phyloP scores from a whole-genome alignment of 1,140 invertebrate genomes.

The Lepidurus packardi region DNA sequence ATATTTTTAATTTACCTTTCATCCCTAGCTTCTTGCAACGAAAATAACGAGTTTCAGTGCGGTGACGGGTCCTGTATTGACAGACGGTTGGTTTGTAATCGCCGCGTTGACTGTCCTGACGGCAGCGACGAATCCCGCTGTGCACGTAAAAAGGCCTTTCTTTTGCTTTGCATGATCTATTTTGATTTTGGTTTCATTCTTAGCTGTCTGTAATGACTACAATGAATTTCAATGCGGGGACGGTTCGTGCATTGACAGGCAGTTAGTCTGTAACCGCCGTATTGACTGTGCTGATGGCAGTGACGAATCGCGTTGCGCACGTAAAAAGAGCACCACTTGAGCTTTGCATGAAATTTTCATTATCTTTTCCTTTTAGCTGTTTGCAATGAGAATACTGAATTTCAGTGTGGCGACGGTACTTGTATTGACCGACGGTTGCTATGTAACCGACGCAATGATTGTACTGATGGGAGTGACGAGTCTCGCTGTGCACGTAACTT shows the following conservation, averaged over 20 bases:
- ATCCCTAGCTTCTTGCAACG: not conserved
- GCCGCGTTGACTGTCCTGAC: constrained; percentile 43
- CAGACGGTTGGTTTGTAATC: constrained; percentile 39
- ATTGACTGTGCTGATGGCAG: constrained; percentile 71
- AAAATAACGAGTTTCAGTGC: constrained; percentile 45
- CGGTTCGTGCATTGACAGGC: constrained; percentile 61
- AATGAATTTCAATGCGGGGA: constrained; percentile 63
- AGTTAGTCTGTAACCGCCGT: constrained; percentile 67
- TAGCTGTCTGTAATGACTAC: not conserved
- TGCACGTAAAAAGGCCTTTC: constrained; percentile 25
- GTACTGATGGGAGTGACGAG: constrained; percentile 68
- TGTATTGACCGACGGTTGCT: constrained; percentile 55
- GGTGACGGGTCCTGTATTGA: constrained; percentile 44
- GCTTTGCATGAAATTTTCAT: constrained; percentile 7
- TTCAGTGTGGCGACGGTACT: constrained; percentile 46
- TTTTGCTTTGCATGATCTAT: constrained; percentile 15
- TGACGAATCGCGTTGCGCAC: constrained; percentile 54
- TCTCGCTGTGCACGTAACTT: constrained; percentile 47
- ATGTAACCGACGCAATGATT: constrained; percentile 62
- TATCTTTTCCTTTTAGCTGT: not conserved
- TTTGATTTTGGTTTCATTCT: not conserved
- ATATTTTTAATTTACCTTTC: not conserved
- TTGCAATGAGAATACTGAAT: constrained; percentile 2
- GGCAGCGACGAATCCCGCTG: constrained; percentile 45
- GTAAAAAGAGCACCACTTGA: not conserved